Percentiles rank a stretch among this genome's conserved stretches.
Conservation (phyloP, 2,797 vertebrate species). For the Trichosurus vulpecula region DNA sequence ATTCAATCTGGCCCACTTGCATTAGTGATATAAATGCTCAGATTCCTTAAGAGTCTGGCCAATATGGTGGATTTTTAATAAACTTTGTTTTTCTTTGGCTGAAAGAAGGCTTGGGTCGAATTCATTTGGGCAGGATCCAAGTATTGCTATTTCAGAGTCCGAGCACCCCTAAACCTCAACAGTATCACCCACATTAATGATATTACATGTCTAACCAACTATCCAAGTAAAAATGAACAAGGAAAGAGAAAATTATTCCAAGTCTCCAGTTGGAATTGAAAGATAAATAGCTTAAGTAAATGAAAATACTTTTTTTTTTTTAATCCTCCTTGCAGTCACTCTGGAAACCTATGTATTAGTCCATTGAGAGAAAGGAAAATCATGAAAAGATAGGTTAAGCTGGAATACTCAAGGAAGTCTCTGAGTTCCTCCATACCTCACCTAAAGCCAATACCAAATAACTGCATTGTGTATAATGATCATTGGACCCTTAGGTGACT, state of each 20-base stretch:
- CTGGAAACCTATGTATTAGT: not conserved
- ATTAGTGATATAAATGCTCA: no score
- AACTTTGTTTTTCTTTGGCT: no score
- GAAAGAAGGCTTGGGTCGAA: no score
- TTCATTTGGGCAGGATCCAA: no score
- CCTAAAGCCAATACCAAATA: not conserved
- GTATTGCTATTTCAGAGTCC: no score
- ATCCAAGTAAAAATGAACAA: not conserved
- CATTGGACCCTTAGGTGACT: not conserved
- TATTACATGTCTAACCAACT: not conserved
- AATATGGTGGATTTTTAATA: no score
- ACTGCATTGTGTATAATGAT: not conserved
- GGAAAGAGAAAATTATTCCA: not conserved
- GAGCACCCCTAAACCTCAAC: no score
- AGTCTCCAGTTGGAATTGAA: constrained; percentile 5
- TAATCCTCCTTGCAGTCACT: not conserved
- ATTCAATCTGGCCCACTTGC: no score
- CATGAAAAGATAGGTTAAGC: not conserved
- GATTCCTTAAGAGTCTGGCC: no score
- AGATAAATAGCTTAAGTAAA: constrained; percentile 15
- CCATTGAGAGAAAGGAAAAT: constrained; percentile 7
- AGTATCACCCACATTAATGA: not conserved
- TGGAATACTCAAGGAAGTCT: not conserved
- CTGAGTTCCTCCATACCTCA: not conserved
- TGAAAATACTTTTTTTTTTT: not conserved